Evolutionary conservation across 2,888 invertebrate species (phyloP).

Genomic region (Junonia oenone): DNA sequence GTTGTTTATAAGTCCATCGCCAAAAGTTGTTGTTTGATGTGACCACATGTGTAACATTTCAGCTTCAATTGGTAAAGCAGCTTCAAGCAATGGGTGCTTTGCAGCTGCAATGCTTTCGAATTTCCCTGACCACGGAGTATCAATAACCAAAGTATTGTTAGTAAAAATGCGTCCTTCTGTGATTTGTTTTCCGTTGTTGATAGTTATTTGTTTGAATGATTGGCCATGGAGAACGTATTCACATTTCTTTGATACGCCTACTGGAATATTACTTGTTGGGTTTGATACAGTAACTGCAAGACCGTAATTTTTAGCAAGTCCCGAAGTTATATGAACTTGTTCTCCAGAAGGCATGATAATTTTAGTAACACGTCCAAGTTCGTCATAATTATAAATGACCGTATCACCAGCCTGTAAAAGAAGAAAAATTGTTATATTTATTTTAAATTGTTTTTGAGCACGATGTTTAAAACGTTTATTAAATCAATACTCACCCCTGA

Average conservation of each 20-base stretch:
- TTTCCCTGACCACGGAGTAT: slow-evolving; percentile 86
- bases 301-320: slow-evolving; percentile 87
- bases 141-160: slow-evolving; percentile 88
- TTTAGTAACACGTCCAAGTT: slow-evolving; percentile 90
- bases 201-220: slow-evolving; percentile 83
- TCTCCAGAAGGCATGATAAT: slow-evolving; percentile 95
- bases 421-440: too few relatives aligned
- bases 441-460: neutral
- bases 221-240: slow-evolving; percentile 83
- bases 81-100: slow-evolving; percentile 89
- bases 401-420: slow-evolving; percentile 87
- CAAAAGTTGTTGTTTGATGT: slow-evolving; percentile 88
- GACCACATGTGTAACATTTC: slow-evolving; percentile 95
- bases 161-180: slow-evolving; percentile 87
- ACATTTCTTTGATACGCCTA: slow-evolving; percentile 76
- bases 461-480: neutral
- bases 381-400: slow-evolving; percentile 94
- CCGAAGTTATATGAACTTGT: slow-evolving; percentile 88
- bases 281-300: slow-evolving; percentile 85
- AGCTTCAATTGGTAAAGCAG: slow-evolving; percentile 91
- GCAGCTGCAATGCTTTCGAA: slow-evolving; percentile 88
- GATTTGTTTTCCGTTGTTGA: slow-evolving; percentile 85
- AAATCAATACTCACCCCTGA: slow-evolving; percentile 83
- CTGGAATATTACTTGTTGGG: slow-evolving; percentile 71
- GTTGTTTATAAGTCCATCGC: slow-evolving; percentile 85